Conservation (phyloP, 2,888 invertebrate genomes). For the Brachynemurus nebulosus region DNA sequence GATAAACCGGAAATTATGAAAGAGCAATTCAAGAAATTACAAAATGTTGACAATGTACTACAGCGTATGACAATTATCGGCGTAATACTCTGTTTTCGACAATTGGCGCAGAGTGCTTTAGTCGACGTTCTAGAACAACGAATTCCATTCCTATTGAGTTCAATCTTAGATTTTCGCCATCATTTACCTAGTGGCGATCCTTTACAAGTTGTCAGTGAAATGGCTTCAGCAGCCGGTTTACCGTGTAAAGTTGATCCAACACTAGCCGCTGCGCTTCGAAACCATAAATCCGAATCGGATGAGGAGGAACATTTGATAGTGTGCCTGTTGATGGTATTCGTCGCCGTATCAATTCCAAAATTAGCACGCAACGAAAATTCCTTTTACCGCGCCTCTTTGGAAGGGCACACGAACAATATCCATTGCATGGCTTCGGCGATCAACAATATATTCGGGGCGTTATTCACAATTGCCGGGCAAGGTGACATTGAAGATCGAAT, state of each 20-base stretch:
- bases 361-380: constrained; percentile 83
- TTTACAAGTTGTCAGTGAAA: constrained; percentile 84
- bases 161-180: constrained; percentile 87
- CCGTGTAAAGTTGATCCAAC: constrained; percentile 92
- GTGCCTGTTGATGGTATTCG: constrained; percentile 95
- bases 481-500: constrained; percentile 95
- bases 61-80: constrained; percentile 97
- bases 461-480: constrained; percentile 91
- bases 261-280: constrained; percentile 74
- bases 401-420: constrained; percentile 96
- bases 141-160: constrained; percentile 90
- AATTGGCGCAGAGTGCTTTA: constrained; percentile 85
- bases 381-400: constrained; percentile 72
- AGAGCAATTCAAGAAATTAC: constrained; percentile 80
- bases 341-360: constrained; percentile 93
- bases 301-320: constrained; percentile 89
- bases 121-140: constrained; percentile 86
- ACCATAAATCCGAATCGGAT: constrained; percentile 75
- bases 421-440: constrained; percentile 97
- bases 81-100: constrained; percentile 90
- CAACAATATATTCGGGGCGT: constrained; percentile 88
- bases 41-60: constrained; percentile 87
- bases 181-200: constrained; percentile 84
- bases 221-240: constrained; percentile 94
- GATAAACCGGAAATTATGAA: constrained; percentile 98